phyloP scores from a whole-genome alignment of 2,797 vertebrate genomes.

The Echiichthys vipera region DNA sequence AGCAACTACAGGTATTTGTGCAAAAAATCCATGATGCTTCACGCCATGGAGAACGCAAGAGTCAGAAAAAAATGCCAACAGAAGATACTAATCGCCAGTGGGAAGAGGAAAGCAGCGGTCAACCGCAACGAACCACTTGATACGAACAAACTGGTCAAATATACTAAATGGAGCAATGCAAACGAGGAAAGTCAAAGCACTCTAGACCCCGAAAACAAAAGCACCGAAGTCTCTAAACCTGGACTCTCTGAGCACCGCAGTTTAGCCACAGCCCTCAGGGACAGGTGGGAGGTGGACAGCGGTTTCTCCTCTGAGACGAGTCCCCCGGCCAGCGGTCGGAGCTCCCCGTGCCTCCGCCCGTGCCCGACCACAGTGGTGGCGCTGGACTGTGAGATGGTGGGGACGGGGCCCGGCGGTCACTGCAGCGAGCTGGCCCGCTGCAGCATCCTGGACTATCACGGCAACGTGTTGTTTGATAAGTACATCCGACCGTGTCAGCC shows the following conservation, averaged over 20 bases:
- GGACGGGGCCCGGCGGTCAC: constrained; percentile 89
- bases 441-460: constrained; percentile 90
- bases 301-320: constrained; percentile 81
- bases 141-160: constrained; percentile 30
- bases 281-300: constrained; percentile 82
- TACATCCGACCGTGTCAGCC: constrained; percentile 88
- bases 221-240: not conserved
- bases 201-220: constrained; percentile 8
- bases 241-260: not conserved
- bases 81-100: not conserved
- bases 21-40: constrained; percentile 44
- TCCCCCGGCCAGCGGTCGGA: constrained; percentile 75
- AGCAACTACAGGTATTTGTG: constrained; percentile 52
- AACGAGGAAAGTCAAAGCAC: not conserved
- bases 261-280: constrained; percentile 2
- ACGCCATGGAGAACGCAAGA: constrained; percentile 19
- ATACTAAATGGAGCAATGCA: accelerated
- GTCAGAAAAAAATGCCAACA: constrained; percentile 43
- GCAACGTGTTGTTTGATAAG: constrained; percentile 91
- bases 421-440: constrained; percentile 92
- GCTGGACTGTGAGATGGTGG: constrained; percentile 98
- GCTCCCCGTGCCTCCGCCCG: constrained; percentile 62
- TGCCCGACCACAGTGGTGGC: constrained; percentile 82
- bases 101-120: constrained; percentile 48
- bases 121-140: not conserved